Percentiles rank a stretch among this genome's conserved stretches.
These are phyloP conservation scores for Molanna angustata DNA, from an alignment of 2,888 invertebrate genomes.

Conservation along the genomic window DNA sequence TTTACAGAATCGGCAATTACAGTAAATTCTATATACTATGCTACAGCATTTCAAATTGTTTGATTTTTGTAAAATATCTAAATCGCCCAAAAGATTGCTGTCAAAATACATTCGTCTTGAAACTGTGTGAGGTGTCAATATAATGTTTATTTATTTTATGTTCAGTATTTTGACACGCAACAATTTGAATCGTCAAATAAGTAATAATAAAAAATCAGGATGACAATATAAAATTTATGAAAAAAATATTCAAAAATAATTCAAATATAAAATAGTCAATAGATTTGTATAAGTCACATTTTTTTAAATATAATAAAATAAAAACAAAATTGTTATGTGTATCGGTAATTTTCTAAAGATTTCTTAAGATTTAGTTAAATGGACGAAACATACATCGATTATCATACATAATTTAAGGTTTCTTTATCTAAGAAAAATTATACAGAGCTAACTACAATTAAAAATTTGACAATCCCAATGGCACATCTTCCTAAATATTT, in stretches of 20 bases:
- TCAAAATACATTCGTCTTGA: slow-evolving; percentile 28
- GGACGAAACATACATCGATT: slow-evolving; percentile 31
- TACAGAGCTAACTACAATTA: slow-evolving; percentile 23
- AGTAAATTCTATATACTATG: slow-evolving; percentile 31
- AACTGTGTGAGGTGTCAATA: too few relatives aligned
- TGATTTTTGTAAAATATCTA: slow-evolving; percentile 31
- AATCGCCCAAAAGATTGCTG: slow-evolving; percentile 30
- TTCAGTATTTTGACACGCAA: neutral
- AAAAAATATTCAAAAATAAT: neutral
- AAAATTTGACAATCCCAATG: slow-evolving; percentile 14
- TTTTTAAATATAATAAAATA: slow-evolving; percentile 13
- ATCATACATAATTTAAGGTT: slow-evolving; percentile 27
- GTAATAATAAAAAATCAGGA: slow-evolving; percentile 3
- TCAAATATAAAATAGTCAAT: neutral
- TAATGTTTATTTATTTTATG: neutral
- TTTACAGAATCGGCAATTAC: slow-evolving; percentile 54
- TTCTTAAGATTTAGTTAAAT: slow-evolving; percentile 29
- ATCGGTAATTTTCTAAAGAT: slow-evolving; percentile 6
- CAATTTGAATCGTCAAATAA: neutral
- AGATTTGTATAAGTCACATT: slow-evolving; percentile 4
- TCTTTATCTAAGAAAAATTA: slow-evolving; percentile 21
- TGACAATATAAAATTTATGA: neutral
- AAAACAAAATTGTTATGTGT: neutral
- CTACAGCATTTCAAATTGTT: slow-evolving; percentile 31
- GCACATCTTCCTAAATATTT: slow-evolving; percentile 5